Percentiles rank a stretch among this genome's conserved stretches.
phyloP scores from a whole-genome alignment of 1,140 invertebrate species.

The Drosophila sucinea region DNA sequence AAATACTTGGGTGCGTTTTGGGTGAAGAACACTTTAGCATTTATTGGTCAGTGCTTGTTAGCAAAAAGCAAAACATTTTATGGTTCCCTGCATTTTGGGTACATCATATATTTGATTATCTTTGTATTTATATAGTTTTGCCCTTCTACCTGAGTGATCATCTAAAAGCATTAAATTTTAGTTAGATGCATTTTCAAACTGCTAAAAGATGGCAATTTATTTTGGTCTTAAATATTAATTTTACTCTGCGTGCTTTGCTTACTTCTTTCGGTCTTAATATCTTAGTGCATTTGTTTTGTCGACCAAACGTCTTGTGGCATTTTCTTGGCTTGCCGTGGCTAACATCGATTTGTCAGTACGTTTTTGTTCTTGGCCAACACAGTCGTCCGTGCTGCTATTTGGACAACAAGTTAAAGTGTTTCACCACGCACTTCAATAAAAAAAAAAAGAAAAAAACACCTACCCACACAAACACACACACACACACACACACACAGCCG shows the following conservation, averaged over 20 bases:
- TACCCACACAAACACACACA: constrained; percentile 64
- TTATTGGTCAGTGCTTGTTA: constrained; percentile 49
- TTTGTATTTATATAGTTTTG: constrained; percentile 8
- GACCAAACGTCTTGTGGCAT: constrained; percentile 7
- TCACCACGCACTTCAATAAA: constrained; percentile 78
- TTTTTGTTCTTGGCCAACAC: constrained; percentile 33
- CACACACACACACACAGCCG: constrained; percentile 13
- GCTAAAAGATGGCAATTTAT: too few species aligned
- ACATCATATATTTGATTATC: constrained; percentile 2
- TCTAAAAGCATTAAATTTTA: neutral
- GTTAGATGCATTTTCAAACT: neutral
- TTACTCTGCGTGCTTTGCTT: neutral
- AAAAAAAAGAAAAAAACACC: constrained; percentile 13
- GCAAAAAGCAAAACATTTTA: constrained; percentile 32
- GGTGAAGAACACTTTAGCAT: constrained; percentile 42
- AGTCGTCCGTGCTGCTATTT: constrained; percentile 47
- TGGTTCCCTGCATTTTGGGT: constrained; percentile 1
- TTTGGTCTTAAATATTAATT: neutral
- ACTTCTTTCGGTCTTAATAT: neutral
- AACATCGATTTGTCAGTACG: constrained; percentile 47
- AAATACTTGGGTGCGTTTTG: constrained; percentile 65
- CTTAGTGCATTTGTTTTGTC: constrained; percentile 7
- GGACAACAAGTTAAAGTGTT: constrained; percentile 73
- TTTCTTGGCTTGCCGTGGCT: constrained; percentile 17
- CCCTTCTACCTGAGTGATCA: neutral